Conservation (phyloP, 2,797 vertebrate genomes). For the Chelidonichthys spinosus region DNA sequence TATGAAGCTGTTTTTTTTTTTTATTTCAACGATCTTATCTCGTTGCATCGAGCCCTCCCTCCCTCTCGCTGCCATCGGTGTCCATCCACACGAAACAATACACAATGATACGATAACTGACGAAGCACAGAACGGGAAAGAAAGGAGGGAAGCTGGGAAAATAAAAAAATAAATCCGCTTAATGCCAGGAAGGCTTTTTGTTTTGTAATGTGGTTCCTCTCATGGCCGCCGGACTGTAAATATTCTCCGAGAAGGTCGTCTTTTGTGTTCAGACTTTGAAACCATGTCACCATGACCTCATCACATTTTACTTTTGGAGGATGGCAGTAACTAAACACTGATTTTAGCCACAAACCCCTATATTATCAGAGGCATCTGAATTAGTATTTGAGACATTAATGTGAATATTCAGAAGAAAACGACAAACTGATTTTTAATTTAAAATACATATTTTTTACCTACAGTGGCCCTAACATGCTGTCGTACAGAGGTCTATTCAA, state of each 20-base stretch:
- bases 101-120: slow-evolving; percentile 34
- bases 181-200: slow-evolving; percentile 26
- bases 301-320: too few species aligned
- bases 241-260: slow-evolving; percentile 1
- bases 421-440: too few species aligned
- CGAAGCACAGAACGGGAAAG: not conserved
- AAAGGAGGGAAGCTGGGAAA: slow-evolving; percentile 16
- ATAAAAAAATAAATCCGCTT: slow-evolving; percentile 13
- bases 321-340: too few species aligned
- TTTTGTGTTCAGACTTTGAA: slow-evolving; percentile 8
- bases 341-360: too few species aligned
- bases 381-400: too few species aligned
- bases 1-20: slow-evolving; percentile 1
- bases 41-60: not conserved
- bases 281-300: too few species aligned
- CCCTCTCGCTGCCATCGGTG: slow-evolving; percentile 4
- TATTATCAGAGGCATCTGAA: too few species aligned
- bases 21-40: slow-evolving; percentile 18
- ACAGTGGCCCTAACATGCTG: too few species aligned
- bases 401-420: too few species aligned
- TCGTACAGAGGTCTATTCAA: too few species aligned
- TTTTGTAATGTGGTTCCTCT: slow-evolving; percentile 1
- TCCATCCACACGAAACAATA: slow-evolving; percentile 11
- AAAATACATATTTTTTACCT: too few species aligned
- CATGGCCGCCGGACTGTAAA: not conserved